Evolutionary conservation across 2,888 invertebrate genomes (phyloP).

Genomic region (Gnatocerus cornutus): DNA sequence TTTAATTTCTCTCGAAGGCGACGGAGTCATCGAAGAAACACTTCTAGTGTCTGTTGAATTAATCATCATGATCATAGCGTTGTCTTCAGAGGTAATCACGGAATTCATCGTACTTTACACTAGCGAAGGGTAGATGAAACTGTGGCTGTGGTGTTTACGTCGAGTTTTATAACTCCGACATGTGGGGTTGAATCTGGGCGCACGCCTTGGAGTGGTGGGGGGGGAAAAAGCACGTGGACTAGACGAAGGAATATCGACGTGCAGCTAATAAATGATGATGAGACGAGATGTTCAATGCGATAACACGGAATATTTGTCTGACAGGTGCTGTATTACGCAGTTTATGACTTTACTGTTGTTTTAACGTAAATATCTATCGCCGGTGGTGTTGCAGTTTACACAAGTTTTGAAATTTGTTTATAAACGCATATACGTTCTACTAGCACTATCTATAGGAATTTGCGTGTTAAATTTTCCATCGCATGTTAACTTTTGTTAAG

Average conservation of each 20-base stretch:
- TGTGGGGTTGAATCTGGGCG: slow-evolving; percentile 61
- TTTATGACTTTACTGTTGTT: neutral
- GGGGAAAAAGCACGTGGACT: slow-evolving; percentile 52
- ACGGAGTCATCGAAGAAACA: slow-evolving; percentile 72
- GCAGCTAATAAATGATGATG: slow-evolving; percentile 30
- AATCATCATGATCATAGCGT: slow-evolving; percentile 60
- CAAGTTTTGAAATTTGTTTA: too few relatives aligned
- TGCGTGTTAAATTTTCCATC: too few relatives aligned
- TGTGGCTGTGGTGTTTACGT: slow-evolving; percentile 58
- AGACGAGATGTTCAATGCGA: slow-evolving; percentile 19
- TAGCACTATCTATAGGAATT: too few relatives aligned
- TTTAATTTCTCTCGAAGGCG: slow-evolving; percentile 74
- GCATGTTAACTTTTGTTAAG: too few relatives aligned
- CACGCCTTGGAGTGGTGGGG: slow-evolving; percentile 54
- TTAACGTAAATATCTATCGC: too few relatives aligned
- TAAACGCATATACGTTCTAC: too few relatives aligned
- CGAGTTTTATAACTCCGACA: slow-evolving; percentile 62
- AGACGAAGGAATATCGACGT: slow-evolving; percentile 39
- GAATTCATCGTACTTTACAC: slow-evolving; percentile 44
- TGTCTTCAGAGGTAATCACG: slow-evolving; percentile 49
- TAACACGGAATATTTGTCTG: slow-evolving; percentile 19
- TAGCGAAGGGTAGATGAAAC: slow-evolving; percentile 50
- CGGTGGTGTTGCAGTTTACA: too few relatives aligned
- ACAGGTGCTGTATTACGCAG: slow-evolving; percentile 20
- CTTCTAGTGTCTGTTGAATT: slow-evolving; percentile 64